Conservation (phyloP, 1,140 invertebrate genomes). For the Heliconius melpomene region DNA sequence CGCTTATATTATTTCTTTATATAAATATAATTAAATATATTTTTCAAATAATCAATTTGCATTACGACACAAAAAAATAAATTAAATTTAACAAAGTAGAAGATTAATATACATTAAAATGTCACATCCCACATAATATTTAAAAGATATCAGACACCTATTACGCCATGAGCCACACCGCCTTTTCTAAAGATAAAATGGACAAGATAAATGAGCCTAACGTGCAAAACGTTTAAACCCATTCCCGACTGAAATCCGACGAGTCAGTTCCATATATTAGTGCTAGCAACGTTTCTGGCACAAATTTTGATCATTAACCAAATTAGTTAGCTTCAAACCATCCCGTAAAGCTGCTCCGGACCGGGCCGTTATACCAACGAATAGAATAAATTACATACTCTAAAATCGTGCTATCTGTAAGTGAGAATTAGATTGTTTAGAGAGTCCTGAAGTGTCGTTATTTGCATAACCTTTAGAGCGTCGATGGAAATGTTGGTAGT, state of each 20-base stretch:
- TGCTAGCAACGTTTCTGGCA: conserved; percentile 73
- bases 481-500: conserved; percentile 2
- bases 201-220: conserved; percentile 79
- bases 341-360: conserved; percentile 56
- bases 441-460: conserved; percentile 13
- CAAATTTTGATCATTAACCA: conserved; percentile 80
- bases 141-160: conserved; percentile 53
- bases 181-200: conserved; percentile 75
- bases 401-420: conserved; percentile 40
- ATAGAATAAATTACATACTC: conserved; percentile 63
- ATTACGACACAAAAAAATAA: too few species aligned
- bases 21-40: too few species aligned
- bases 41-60: too few species aligned
- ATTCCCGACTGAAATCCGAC: conserved; percentile 79
- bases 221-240: conserved; percentile 81
- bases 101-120: not conserved
- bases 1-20: too few species aligned
- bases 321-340: conserved; percentile 75
- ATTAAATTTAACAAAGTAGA: not conserved
- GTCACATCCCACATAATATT: conserved; percentile 18
- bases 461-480: conserved; percentile 2
- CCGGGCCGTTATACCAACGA: conserved; percentile 55
- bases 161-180: conserved; percentile 54
- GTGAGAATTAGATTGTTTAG: conserved; percentile 39
- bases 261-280: conserved; percentile 81